These are phyloP conservation scores for Lysandra bellargus DNA, from an alignment of 2,888 invertebrate species.

Conservation along the genomic window DNA sequence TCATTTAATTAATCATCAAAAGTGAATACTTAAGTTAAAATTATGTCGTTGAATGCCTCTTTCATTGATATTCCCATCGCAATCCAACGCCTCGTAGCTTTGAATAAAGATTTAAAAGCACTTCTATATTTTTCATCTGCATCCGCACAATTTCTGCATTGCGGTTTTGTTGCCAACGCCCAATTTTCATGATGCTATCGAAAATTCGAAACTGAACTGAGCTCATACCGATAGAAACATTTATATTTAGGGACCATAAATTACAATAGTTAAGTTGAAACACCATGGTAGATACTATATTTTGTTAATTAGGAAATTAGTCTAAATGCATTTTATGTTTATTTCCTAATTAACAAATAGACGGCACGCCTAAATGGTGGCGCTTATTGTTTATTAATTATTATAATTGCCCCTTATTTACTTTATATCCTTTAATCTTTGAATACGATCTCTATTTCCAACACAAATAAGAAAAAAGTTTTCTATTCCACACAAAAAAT, in stretches of 20 bases:
- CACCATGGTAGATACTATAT: background rate
- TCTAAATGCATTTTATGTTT: background rate
- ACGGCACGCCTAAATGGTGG: background rate
- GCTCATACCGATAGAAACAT: background rate
- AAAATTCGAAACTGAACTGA: background rate
- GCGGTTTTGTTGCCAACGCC: background rate
- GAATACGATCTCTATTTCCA: background rate
- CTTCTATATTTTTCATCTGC: background rate
- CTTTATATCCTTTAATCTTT: background rate
- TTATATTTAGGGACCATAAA: background rate
- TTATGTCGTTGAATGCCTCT: background rate
- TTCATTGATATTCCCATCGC: background rate
- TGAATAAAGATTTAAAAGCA: background rate
- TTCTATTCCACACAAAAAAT: background rate
- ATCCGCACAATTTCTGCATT: conserved; percentile 7
- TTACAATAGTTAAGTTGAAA: background rate
- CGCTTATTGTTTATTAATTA: background rate
- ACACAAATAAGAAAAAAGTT: background rate
- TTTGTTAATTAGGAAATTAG: no score
- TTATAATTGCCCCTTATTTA: background rate
- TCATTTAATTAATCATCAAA: background rate
- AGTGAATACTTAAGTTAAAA: background rate
- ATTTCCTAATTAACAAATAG: background rate
- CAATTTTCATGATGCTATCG: background rate
- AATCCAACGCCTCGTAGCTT: background rate